phyloP scores from a whole-genome alignment of 2,113 vertebrate genomes.

The Phyllostomus discolor region DNA sequence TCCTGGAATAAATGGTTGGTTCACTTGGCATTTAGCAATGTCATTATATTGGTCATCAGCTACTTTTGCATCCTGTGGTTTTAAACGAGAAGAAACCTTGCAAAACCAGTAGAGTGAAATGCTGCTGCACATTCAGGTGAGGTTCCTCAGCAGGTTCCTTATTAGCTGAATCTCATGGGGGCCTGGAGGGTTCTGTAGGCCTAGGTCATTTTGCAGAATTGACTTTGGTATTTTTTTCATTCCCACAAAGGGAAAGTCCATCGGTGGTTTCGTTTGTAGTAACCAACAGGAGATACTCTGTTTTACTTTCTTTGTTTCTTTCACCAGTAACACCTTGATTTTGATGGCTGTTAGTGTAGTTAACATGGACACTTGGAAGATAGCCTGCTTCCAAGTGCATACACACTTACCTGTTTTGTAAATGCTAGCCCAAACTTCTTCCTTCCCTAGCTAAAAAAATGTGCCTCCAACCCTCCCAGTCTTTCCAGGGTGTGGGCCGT shows the following conservation, averaged over 20 bases:
- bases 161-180: neutral
- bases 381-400: neutral
- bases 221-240: neutral
- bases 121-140: neutral
- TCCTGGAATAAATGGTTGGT: conserved; percentile 59
- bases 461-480: conserved; percentile 2
- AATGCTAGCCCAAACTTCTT: conserved; percentile 7
- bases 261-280: neutral
- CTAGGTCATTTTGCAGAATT: neutral
- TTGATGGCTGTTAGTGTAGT: neutral
- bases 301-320: conserved; percentile 18
- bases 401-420: neutral
- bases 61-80: conserved; percentile 60
- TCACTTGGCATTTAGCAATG: conserved; percentile 52
- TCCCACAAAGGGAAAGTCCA: neutral
- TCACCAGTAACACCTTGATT: conserved; percentile 9
- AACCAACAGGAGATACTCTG: neutral
- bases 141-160: neutral
- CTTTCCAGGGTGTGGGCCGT: conserved; percentile 54
- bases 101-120: conserved; percentile 61
- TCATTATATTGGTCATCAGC: conserved; percentile 64
- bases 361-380: conserved; percentile 16
- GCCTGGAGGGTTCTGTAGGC: neutral
- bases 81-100: conserved; percentile 69
- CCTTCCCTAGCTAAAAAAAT: conserved; percentile 28